Evolutionary conservation across 1,140 invertebrate genomes (phyloP).

Genomic region (Lepeophtheirus salmonis): DNA sequence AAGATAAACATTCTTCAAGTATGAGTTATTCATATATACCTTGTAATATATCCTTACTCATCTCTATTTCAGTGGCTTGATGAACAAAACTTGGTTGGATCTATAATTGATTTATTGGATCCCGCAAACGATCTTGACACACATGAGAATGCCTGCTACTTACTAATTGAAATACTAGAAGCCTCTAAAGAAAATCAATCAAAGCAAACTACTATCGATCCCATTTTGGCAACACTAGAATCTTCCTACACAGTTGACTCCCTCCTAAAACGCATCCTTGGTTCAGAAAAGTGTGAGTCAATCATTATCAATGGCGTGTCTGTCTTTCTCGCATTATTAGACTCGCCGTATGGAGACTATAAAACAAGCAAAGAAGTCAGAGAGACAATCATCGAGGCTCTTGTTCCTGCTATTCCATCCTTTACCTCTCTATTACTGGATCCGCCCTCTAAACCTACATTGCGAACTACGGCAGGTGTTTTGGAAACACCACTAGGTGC

Average conservation of each 20-base stretch:
- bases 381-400: not conserved
- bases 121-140: constrained; percentile 47
- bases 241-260: constrained; percentile 41
- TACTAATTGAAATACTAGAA: constrained; percentile 58
- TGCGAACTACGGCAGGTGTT: constrained; percentile 41
- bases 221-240: constrained; percentile 45
- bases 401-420: constrained; percentile 9
- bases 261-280: constrained; percentile 49
- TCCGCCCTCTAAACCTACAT: constrained; percentile 44
- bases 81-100: constrained; percentile 61
- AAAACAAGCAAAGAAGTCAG: not conserved
- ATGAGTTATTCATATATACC: too few relatives aligned
- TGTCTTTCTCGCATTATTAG: constrained; percentile 49
- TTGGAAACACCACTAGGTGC: constrained; percentile 53
- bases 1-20: constrained; percentile 5
- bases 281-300: constrained; percentile 44
- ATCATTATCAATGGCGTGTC: constrained; percentile 55
- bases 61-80: constrained; percentile 56
- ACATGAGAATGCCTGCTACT: constrained; percentile 57
- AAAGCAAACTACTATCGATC: constrained; percentile 40
- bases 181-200: constrained; percentile 41
- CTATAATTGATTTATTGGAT: constrained; percentile 55
- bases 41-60: not conserved
- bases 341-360: constrained; percentile 19
- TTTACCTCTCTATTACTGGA: constrained; percentile 48